phyloP scores from a whole-genome alignment of 2,888 invertebrate species.

The Epistrophe grossulariae region DNA sequence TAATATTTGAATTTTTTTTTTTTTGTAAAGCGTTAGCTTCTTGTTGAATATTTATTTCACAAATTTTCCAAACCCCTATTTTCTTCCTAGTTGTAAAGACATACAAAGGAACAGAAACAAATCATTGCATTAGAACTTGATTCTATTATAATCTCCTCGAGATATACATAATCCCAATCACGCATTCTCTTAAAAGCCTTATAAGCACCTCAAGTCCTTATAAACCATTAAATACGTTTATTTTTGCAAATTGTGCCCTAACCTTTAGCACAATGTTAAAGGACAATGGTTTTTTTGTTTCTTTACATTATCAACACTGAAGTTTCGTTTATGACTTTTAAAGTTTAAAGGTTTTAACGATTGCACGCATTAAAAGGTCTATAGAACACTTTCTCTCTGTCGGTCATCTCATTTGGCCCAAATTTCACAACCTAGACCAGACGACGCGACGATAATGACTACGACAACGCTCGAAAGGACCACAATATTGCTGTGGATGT shows the following conservation, averaged over 20 bases:
- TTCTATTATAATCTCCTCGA: no score
- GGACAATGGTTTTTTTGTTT: background rate
- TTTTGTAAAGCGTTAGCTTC: no score
- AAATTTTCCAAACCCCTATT: no score
- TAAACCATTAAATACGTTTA: background rate
- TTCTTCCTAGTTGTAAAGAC: no score
- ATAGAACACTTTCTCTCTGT: background rate
- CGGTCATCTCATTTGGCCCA: background rate
- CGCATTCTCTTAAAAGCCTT: no score
- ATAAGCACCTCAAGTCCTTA: background rate
- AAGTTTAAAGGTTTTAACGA: background rate
- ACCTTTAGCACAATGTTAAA: background rate
- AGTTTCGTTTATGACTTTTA: background rate
- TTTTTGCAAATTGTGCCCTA: background rate
- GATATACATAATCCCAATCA: no score
- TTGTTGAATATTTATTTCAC: no score
- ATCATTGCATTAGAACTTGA: no score
- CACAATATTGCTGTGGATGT: constrained; percentile 42
- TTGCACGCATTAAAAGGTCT: background rate
- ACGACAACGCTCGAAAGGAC: background rate
- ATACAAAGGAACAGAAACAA: no score
- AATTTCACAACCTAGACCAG: background rate
- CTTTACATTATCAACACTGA: background rate
- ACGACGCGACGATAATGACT: background rate
- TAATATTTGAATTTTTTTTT: no score